Percentiles rank a stretch among this genome's conserved stretches.
Conservation (phyloP, 2,797 vertebrate genomes). For the Linurgus olivaceus region DNA sequence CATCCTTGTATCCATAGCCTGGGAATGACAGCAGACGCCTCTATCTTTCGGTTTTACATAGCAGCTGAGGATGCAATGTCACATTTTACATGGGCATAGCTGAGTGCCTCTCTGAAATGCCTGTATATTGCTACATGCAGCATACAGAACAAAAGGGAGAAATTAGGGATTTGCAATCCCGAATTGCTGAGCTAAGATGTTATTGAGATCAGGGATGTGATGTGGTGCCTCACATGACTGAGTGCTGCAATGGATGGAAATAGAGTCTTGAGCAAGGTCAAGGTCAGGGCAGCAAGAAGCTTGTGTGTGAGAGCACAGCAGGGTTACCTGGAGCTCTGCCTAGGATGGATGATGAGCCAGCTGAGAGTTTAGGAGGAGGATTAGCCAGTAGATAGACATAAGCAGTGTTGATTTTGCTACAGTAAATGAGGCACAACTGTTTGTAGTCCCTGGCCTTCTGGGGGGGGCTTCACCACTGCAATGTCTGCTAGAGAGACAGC, state of each 20-base stretch:
- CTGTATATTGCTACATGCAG: background rate
- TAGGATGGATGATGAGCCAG: background rate
- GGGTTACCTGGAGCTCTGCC: background rate
- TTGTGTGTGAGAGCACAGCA: background rate
- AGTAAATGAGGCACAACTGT: background rate
- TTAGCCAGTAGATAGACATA: background rate
- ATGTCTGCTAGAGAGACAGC: background rate
- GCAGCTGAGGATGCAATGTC: background rate
- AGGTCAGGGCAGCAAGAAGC: background rate
- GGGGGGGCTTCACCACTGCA: background rate
- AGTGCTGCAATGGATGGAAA: background rate
- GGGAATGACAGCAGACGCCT: background rate
- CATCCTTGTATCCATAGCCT: background rate
- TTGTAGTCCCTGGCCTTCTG: background rate
- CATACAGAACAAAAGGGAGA: background rate
- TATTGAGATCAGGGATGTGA: background rate
- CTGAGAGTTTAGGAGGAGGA: background rate
- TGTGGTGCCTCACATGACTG: background rate
- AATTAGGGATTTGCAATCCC: background rate
- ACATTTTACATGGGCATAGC: background rate
- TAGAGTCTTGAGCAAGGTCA: background rate
- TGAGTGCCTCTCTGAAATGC: background rate
- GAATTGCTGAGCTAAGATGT: background rate
- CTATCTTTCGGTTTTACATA: accelerated
- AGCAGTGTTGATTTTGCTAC: background rate